Conservation (phyloP, 2,888 invertebrate species). For the Enchytraeus crypticus region DNA sequence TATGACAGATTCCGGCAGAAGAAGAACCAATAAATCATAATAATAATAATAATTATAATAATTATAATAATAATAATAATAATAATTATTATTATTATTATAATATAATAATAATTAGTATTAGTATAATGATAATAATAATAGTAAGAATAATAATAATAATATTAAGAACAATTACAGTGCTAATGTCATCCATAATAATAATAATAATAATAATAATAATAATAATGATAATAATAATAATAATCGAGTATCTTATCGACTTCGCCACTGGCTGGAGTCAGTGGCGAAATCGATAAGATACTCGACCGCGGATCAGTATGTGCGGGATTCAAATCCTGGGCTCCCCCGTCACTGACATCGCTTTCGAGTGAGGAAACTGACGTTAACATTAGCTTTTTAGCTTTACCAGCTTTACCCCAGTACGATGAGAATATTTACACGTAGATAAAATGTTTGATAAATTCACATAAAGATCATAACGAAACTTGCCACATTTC, state of each 20-base stretch:
- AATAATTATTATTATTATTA: background rate
- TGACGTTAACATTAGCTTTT: too few relatives aligned
- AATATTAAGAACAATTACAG: background rate
- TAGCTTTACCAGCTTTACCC: too few relatives aligned
- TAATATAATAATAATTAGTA: background rate
- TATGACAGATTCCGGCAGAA: background rate
- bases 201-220: background rate
- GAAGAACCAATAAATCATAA: background rate
- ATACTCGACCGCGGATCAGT: too few relatives aligned
- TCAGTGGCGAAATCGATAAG: too few relatives aligned
- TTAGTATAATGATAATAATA: background rate
- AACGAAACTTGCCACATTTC: too few relatives aligned
- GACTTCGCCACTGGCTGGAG: too few relatives aligned
- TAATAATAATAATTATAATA: background rate
- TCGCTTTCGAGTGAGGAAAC: too few relatives aligned
- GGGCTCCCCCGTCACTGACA: too few relatives aligned
- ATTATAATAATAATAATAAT: background rate
- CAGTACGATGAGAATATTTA: background rate
- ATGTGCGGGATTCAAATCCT: too few relatives aligned
- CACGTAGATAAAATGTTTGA: too few relatives aligned
- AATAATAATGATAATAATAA: background rate
- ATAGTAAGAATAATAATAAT: background rate
- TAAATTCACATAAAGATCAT: too few relatives aligned
- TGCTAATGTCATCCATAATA: background rate
- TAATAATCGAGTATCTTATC: too few relatives aligned